Evolutionary conservation across 2,113 vertebrate genomes (phyloP).

Genomic region (Notarius quadriscutis): DNA sequence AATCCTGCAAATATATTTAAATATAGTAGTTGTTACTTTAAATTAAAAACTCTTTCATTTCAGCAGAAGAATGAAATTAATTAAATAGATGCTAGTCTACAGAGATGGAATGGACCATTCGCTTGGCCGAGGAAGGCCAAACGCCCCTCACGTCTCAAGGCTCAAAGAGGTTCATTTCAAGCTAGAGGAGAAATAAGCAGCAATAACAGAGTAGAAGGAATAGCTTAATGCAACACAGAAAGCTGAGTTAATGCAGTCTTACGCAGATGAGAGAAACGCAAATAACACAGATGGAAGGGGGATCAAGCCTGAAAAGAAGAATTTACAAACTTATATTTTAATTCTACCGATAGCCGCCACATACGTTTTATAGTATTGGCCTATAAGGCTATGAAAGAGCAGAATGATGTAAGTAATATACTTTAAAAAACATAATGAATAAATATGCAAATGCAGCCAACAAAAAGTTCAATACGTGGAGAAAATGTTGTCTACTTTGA

Average conservation of each 20-base stretch:
- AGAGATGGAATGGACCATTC: conserved; percentile 60
- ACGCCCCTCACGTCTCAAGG: conserved; percentile 65
- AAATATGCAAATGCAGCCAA: conserved; percentile 39
- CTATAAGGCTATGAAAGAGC: conserved; percentile 36
- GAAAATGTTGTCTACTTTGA: conserved; percentile 16
- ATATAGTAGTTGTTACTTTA: conserved; percentile 76
- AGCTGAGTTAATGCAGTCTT: conserved; percentile 66
- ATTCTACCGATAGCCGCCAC: conserved; percentile 25
- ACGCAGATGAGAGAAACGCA: conserved; percentile 66
- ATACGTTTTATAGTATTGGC: conserved; percentile 25
- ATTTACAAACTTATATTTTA: not conserved
- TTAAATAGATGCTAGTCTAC: conserved; percentile 73
- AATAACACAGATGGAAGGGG: conserved; percentile 41
- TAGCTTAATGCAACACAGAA: conserved; percentile 77
- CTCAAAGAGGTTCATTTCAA: conserved; percentile 57
- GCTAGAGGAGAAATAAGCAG: conserved; percentile 68
- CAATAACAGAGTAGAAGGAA: conserved; percentile 74
- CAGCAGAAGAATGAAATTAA: conserved; percentile 66
- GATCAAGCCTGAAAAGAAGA: conserved; percentile 20
- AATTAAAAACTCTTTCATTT: conserved; percentile 66
- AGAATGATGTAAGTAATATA: conserved; percentile 45
- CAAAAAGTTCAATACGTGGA: conserved; percentile 46
- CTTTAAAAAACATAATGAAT: conserved; percentile 29
- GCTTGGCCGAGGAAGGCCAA: conserved; percentile 56
- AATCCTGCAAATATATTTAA: conserved; percentile 74